Base-by-base conservation (phyloP, 1,140 invertebrate genomes). In the Tetranychus urticae region DNA sequence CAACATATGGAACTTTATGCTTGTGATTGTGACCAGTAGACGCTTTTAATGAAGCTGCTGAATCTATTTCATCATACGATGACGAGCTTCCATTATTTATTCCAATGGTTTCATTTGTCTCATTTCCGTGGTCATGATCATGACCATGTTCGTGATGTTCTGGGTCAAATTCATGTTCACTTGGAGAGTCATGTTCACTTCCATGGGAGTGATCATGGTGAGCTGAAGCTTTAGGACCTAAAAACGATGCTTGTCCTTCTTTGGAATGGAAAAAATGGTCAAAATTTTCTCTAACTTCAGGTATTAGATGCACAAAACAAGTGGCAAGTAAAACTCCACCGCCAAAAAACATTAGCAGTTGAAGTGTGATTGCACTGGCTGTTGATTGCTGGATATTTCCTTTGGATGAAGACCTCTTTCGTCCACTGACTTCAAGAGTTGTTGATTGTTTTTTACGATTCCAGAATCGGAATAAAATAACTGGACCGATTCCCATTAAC, bases 251-350 rank as follows among this genome's bases (percentile, higher is more conserved):
- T 31, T 57, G 31, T 31, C 48, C n/a, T 56, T 39, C 37, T 10
- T 33, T 34, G 14, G 34, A 56, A 56, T 56, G 55, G 33, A 36
- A 56, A n/a, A 46, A 59, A 23, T 31, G 12, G 33, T 64, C 62
- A 55, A 61, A 65, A 52, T 65, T 67, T 58, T 85, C 83, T 60
- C 79, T 77, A 0, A 84, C 79, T 73, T 90, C 87, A 23, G 86
- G 85, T 47, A 90, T 72, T 73, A 90, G 83, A 70, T 90, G 86
- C 3, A 86, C 73, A 46, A 87, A 71, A 33, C 83, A 81, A 1
- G 87, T 89, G 0, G 83, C 83, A 23, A 91, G 70, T 37, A 91
- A 76, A 7, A 91, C 85, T 0, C 88, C 87, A 3, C 82, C 86
- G 34, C 86, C 86, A 64, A 86, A 86, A 67, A 85, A 88, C 0